Conservation (phyloP, 1,140 invertebrate genomes). For the Temnothorax nylanderi region DNA sequence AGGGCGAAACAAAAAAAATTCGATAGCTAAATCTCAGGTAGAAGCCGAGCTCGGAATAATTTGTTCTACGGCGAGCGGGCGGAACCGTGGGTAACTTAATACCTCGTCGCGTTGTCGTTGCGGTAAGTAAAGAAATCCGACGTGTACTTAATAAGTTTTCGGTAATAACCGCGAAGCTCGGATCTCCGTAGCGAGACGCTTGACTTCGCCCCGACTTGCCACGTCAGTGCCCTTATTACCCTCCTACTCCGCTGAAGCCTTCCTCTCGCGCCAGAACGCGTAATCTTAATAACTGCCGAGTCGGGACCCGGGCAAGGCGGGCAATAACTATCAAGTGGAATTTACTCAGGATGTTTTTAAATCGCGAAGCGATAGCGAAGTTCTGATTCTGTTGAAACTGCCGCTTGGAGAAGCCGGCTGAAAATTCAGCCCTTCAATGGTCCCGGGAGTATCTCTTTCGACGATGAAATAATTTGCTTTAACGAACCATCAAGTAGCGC, state of each 20-base stretch:
- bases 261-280: conserved; percentile 18
- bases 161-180: conserved; percentile 44
- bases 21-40: not conserved
- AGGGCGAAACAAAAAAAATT: not conserved
- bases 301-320: not conserved
- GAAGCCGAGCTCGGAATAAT: conserved; percentile 21
- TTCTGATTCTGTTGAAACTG: not conserved
- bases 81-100: conserved; percentile 30
- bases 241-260: conserved; percentile 6
- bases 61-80: not conserved
- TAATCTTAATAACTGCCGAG: conserved; percentile 59
- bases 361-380: conserved; percentile 26
- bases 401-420: not conserved
- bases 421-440: not conserved
- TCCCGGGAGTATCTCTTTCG: not conserved
- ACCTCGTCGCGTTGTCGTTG: conserved; percentile 23
- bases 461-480: conserved; percentile 4
- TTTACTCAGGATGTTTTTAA: conserved; percentile 47
- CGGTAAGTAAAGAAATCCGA: conserved; percentile 56
- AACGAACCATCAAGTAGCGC: not conserved
- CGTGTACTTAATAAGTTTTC: conserved; percentile 62
- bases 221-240: conserved; percentile 47
- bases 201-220: conserved; percentile 35
- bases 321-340: conserved; percentile 54
- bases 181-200: conserved; percentile 26